A percentile compares a stretch with the other conserved stretches of the same genome.
Evolutionary conservation across 2,888 invertebrate genomes (phyloP).

Genomic region (Magallana nippona): DNA sequence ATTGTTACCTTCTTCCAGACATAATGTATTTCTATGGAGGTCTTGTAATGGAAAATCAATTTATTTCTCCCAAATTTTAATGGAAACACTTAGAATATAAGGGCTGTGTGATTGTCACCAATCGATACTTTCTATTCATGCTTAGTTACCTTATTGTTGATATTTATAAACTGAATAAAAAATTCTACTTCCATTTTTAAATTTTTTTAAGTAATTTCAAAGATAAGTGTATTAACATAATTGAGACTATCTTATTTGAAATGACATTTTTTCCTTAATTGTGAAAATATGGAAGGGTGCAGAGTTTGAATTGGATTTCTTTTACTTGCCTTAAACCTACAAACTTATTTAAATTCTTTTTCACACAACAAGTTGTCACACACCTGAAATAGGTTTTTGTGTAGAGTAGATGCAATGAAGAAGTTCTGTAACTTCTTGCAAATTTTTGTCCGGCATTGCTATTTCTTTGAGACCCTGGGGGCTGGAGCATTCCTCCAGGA

Average conservation of each 20-base stretch:
- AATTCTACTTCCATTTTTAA: too few relatives aligned
- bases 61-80: neutral
- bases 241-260: too few relatives aligned
- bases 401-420: slow-evolving; percentile 80
- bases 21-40: neutral
- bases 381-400: slow-evolving; percentile 78
- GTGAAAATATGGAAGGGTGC: too few relatives aligned
- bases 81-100: slow-evolving; percentile 22
- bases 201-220: too few relatives aligned
- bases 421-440: slow-evolving; percentile 78
- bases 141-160: too few relatives aligned
- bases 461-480: slow-evolving; percentile 62
- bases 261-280: too few relatives aligned
- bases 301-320: too few relatives aligned
- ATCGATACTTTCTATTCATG: neutral
- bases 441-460: slow-evolving; percentile 69
- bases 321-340: too few relatives aligned
- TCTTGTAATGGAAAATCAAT: neutral
- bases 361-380: too few relatives aligned
- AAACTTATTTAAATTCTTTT: too few relatives aligned
- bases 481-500: slow-evolving; percentile 64
- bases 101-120: neutral
- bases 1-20: neutral
- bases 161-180: too few relatives aligned
- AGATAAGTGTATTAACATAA: too few relatives aligned